Percentiles rank a stretch among this genome's conserved stretches.
phyloP scores from a whole-genome alignment of 2,113 vertebrate species.

The Haemorhous mexicanus region DNA sequence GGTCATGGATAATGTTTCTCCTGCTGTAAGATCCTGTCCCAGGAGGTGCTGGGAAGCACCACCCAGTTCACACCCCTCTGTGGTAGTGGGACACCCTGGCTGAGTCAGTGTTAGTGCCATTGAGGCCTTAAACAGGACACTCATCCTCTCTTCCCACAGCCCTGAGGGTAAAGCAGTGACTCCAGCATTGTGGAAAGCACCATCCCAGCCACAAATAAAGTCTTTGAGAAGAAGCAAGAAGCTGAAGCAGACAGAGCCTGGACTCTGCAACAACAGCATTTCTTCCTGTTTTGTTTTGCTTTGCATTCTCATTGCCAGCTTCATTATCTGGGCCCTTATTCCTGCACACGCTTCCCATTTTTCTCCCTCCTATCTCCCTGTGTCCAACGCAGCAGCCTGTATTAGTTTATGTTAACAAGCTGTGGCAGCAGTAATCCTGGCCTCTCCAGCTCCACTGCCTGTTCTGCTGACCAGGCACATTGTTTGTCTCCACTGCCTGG shows the following conservation, averaged over 20 bases:
- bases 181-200: background rate
- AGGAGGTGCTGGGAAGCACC: background rate
- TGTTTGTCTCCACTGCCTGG: background rate
- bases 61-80: accelerated
- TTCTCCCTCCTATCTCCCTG: constrained; percentile 31
- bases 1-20: accelerated
- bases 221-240: background rate
- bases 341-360: constrained; percentile 57
- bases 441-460: background rate
- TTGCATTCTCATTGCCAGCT: constrained; percentile 56
- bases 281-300: constrained; percentile 38
- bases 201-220: background rate
- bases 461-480: constrained; percentile 47
- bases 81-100: accelerated
- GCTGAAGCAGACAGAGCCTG: background rate
- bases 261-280: background rate
- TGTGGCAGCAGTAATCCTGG: constrained; percentile 43
- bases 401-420: constrained; percentile 67
- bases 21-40: background rate
- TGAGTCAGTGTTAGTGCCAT: accelerated
- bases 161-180: background rate
- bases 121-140: background rate
- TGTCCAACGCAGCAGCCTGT: background rate
- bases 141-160: background rate
- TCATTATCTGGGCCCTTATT: constrained; percentile 62